A percentile compares a stretch with the other conserved stretches of the same genome.
Conservation (phyloP, 2,113 vertebrate genomes). For the Pangasianodon gigas region DNA sequence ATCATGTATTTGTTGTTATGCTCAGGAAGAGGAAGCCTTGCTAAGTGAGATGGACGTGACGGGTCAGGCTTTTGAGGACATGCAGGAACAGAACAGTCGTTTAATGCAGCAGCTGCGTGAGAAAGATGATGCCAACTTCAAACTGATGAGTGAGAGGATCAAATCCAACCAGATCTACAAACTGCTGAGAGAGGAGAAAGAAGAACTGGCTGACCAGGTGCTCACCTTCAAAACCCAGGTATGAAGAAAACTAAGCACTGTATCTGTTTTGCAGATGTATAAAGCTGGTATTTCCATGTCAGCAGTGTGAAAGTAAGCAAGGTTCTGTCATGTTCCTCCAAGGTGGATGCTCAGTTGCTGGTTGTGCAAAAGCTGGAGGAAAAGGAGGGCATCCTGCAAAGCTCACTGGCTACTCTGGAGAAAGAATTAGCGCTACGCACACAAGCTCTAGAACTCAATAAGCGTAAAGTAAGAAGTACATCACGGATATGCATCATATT, state of each 20-base stretch:
- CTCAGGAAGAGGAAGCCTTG: slow-evolving; percentile 89
- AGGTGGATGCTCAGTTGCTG: slow-evolving; percentile 91
- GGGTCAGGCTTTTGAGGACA: slow-evolving; percentile 93
- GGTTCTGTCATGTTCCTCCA: not conserved
- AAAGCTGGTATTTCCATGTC: not conserved
- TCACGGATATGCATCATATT: not conserved
- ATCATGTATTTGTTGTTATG: not conserved
- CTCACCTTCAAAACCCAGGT: slow-evolving; percentile 92
- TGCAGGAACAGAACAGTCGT: slow-evolving; percentile 94
- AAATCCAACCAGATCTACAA: slow-evolving; percentile 97
- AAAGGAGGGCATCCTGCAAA: slow-evolving; percentile 87
- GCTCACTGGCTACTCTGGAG: slow-evolving; percentile 80
- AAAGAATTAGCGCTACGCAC: slow-evolving; percentile 84
- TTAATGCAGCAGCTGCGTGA: slow-evolving; percentile 89
- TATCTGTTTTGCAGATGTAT: not conserved
- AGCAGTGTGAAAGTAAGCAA: not conserved
- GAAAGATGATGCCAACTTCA: slow-evolving; percentile 95
- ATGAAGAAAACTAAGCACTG: not conserved
- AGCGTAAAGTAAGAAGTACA: slow-evolving; percentile 82
- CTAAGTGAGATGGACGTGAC: slow-evolving; percentile 96
- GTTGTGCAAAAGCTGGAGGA: slow-evolving; percentile 92
- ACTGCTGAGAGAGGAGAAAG: slow-evolving; percentile 89
- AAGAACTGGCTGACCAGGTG: slow-evolving; percentile 89
- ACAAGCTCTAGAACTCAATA: slow-evolving; percentile 89
- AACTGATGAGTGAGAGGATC: slow-evolving; percentile 93